A percentile compares a stretch with the other conserved stretches of the same genome.
phyloP scores from a whole-genome alignment of 2,797 vertebrate species.

The Gymnodraco acuticeps region DNA sequence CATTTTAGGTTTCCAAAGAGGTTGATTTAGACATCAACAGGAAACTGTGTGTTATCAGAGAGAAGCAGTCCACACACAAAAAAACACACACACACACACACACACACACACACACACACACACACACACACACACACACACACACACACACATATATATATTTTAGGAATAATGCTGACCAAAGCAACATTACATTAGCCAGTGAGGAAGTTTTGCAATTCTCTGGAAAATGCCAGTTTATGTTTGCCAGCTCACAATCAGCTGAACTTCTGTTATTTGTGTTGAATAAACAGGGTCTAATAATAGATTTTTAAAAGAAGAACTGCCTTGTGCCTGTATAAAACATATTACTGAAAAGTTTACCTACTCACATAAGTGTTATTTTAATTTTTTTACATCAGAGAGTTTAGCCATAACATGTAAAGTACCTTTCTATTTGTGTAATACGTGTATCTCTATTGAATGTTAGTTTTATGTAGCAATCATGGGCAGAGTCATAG shows the following conservation, averaged over 20 bases:
- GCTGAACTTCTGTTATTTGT: conserved; percentile 39
- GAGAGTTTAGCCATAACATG: neutral
- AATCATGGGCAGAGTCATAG: neutral
- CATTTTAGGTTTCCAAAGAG: conserved; percentile 21
- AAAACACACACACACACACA: neutral
- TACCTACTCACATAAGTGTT: neutral
- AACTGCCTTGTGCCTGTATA: neutral
- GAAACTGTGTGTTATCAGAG: conserved; percentile 63
- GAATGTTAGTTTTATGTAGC: neutral
- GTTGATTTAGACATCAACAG: conserved; percentile 59
- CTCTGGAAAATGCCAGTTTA: conserved; percentile 37
- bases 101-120: neutral
- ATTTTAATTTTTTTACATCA: neutral
- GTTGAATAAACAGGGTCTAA: conserved; percentile 46
- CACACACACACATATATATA: neutral
- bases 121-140: conserved; percentile 5
- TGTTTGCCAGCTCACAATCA: conserved; percentile 71
- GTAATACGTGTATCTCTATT: neutral
- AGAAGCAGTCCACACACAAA: conserved; percentile 49
- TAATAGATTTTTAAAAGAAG: conserved; percentile 53
- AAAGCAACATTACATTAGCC: conserved; percentile 27
- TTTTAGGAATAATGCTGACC: conserved; percentile 44
- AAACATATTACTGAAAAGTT: neutral
- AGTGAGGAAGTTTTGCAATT: conserved; percentile 48
- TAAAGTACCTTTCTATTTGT: neutral